Evolutionary conservation across 2,113 vertebrate genomes (phyloP).

Genomic region (Cercopithecus mona): DNA sequence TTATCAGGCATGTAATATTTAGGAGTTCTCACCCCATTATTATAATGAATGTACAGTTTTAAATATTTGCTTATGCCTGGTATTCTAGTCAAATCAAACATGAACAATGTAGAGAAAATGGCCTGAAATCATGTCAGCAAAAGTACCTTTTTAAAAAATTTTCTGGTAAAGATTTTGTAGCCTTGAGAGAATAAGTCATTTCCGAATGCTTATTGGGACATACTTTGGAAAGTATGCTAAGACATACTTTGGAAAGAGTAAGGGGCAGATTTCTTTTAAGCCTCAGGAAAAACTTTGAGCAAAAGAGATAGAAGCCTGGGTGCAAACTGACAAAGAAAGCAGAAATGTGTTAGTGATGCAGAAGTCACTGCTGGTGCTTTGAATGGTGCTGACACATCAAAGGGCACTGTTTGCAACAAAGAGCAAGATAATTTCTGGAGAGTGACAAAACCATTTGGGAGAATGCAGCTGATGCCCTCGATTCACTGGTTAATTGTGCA

Average conservation of each 20-base stretch:
- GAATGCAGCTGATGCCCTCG: not conserved
- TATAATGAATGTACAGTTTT: not conserved
- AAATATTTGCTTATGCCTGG: slow-evolving; percentile 28
- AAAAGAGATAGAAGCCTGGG: not conserved
- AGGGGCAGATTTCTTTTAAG: not conserved
- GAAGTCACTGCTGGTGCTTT: not conserved
- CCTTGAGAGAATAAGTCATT: slow-evolving; percentile 22
- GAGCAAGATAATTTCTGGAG: not conserved
- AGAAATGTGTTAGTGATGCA: not conserved
- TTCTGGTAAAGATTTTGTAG: not conserved
- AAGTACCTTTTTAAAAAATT: not conserved
- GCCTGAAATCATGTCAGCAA: slow-evolving; percentile 20
- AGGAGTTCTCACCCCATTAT: slow-evolving; percentile 5
- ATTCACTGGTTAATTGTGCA: not conserved
- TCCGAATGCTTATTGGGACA: not conserved
- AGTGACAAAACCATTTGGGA: not conserved
- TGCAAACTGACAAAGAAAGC: slow-evolving; percentile 31
- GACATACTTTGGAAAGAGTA: not conserved
- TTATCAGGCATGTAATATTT: slow-evolving; percentile 33
- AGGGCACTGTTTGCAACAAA: not conserved
- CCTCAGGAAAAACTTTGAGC: not conserved
- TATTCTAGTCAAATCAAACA: slow-evolving; percentile 28
- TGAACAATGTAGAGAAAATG: not conserved
- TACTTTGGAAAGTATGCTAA: not conserved
- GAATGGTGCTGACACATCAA: slow-evolving; percentile 40